Percentiles rank a stretch among this genome's conserved stretches.
Evolutionary conservation across 2,797 vertebrate species (phyloP).

Genomic region (Danio jaintianensis): DNA sequence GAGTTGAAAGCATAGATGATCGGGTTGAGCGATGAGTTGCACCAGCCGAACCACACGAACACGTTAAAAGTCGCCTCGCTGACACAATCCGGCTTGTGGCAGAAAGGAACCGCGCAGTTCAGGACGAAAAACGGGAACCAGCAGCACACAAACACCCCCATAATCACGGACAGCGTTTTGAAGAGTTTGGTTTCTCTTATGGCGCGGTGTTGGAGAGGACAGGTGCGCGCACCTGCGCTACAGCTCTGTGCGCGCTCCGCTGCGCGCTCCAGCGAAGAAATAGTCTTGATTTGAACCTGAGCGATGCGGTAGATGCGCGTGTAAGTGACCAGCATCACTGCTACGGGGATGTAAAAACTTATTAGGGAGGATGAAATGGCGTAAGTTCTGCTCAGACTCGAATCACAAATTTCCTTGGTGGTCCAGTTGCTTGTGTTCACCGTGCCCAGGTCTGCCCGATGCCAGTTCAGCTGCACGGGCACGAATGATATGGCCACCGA

Average conservation of each 20-base stretch:
- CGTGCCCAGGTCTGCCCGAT: conserved; percentile 66
- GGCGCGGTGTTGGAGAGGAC: conserved; percentile 64
- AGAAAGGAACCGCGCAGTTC: conserved; percentile 76
- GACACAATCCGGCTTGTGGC: conserved; percentile 68
- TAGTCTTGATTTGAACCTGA: conserved; percentile 74
- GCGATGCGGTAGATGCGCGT: conserved; percentile 77
- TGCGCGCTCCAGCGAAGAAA: conserved; percentile 74
- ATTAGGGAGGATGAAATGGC: conserved; percentile 77
- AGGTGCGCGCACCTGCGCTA: conserved; percentile 57
- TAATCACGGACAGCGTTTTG: conserved; percentile 76
- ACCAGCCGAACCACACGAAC: conserved; percentile 79
- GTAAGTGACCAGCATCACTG: conserved; percentile 76
- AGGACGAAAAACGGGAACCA: conserved; percentile 77
- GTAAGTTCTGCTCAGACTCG: conserved; percentile 73
- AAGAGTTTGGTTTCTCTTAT: conserved; percentile 75
- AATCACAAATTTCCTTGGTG: conserved; percentile 67
- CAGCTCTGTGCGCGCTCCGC: conserved; percentile 71
- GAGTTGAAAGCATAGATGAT: conserved; percentile 78
- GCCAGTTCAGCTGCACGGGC: conserved; percentile 77
- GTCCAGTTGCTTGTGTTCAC: conserved; percentile 70
- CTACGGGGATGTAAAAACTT: conserved; percentile 78
- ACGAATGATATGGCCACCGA: conserved; percentile 76
- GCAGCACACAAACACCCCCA: conserved; percentile 78
- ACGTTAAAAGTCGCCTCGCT: conserved; percentile 75
- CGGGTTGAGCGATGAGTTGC: conserved; percentile 77